Base-by-base conservation (phyloP, 2,797 vertebrate genomes). In the Taeniopygia guttata region DNA sequence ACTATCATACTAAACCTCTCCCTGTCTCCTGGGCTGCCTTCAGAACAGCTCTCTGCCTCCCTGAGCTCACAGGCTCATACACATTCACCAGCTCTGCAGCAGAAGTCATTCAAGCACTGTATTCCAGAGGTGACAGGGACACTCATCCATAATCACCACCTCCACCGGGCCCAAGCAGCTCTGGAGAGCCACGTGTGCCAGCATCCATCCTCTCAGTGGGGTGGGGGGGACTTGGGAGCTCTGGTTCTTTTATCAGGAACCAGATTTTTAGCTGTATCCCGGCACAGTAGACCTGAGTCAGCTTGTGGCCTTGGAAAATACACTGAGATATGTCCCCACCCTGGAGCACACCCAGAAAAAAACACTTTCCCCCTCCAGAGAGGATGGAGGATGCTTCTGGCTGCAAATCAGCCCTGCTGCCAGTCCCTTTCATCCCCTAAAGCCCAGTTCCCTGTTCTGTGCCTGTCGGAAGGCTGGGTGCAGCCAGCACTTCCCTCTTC, bases 251-350 rank as follows among this genome's bases (percentile, higher is more conserved):
- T 40, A n/a, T 2, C 6, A 2, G 40, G n/a, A 73, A 8, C 34
- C 10, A 7, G 8, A 56, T 26, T 43, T 82, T 6, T 9, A 19
- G 40, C 2, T 29, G 14, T 29, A 62, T 13, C 17, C 21, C 0
- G 0, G 18, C n/a, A 55, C 7, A 23, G 42, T 0, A 63, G 58
- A 59, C 11, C 48, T 1, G 1, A 72, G 45, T 42, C 74, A 81
- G 34, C 10, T 11, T 11, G 23, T 22, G 46, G n/a, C 78, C 82
- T 82, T 30, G 13, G 25, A 55, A 78, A 72, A 62, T 13, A 38
- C 0, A 0, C 15, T 0, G 2, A 66, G n/a, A 27, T 9, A 5
- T 10, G 16, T 11, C 15, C 69, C 34, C 2, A 2, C 8, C 19
- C 16, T 38, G 11, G 19, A 55, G 51, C 15, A 43, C 43, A 52